phyloP scores from a whole-genome alignment of 2,113 vertebrate species.

The Erythrocercus mccallii region DNA sequence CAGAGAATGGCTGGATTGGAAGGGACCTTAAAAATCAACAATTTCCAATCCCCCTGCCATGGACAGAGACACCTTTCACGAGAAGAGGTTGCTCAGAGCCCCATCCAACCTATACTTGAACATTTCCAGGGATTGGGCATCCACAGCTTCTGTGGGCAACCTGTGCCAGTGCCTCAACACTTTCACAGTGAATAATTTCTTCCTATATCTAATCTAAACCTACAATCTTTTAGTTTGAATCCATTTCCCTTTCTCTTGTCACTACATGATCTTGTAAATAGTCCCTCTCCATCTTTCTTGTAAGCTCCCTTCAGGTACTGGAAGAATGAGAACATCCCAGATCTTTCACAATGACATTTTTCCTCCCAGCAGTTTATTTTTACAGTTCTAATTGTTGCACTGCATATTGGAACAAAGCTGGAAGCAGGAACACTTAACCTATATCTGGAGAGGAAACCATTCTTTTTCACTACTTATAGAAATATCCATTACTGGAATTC shows the following conservation, averaged over 20 bases:
- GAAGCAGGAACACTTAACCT: not conserved
- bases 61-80: not conserved
- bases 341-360: not conserved
- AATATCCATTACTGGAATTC: not conserved
- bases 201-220: not conserved
- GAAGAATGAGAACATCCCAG: not conserved
- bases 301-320: not conserved
- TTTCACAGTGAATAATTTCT: not conserved
- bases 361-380: not conserved
- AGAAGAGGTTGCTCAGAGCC: not conserved
- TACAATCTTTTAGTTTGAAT: not conserved
- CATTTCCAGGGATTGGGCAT: not conserved
- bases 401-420: not conserved
- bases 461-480: not conserved
- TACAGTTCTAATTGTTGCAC: not conserved
- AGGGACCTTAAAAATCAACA: not conserved
- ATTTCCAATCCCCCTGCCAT: not conserved
- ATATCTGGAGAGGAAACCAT: not conserved
- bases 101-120: not conserved
- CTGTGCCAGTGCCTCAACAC: not conserved
- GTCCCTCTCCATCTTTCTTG: not conserved
- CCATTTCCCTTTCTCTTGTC: not conserved
- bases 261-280: not conserved
- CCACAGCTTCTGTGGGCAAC: not conserved
- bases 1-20: not conserved